These are phyloP conservation scores for Drosophila ambigua DNA, from an alignment of 1,140 invertebrate genomes.

Conservation along the genomic window DNA sequence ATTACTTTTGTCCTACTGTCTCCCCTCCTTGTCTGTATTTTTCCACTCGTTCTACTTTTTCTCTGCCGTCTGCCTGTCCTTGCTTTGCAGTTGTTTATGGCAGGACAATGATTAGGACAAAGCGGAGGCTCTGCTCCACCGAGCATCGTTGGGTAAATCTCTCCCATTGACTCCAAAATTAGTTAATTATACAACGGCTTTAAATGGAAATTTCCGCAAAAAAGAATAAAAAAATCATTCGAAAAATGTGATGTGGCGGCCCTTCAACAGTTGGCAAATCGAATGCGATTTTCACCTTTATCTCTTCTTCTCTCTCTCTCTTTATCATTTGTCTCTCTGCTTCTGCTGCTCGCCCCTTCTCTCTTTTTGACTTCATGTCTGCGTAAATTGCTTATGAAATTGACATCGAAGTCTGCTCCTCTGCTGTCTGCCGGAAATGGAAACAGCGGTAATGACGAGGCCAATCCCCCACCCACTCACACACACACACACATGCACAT, in stretches of 20 bases:
- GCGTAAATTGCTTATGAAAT: conserved; percentile 80
- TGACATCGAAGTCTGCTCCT: conserved; percentile 62
- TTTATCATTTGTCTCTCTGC: neutral
- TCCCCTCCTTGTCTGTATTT: neutral
- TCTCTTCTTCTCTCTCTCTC: neutral
- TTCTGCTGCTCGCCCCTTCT: neutral
- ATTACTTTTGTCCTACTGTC: conserved; percentile 66
- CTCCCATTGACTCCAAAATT: conserved; percentile 46
- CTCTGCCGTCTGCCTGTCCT: no score
- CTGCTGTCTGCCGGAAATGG: conserved; percentile 74
- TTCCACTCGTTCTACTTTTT: no score
- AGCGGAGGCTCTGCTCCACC: neutral
- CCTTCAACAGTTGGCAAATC: conserved; percentile 76
- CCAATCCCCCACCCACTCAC: conserved; percentile 29
- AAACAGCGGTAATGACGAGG: conserved; percentile 78
- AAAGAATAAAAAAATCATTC: neutral
- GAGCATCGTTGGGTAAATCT: neutral
- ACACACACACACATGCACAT: neutral
- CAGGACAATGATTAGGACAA: conserved; percentile 77
- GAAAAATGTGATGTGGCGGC: conserved; percentile 5
- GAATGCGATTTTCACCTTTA: conserved; percentile 29
- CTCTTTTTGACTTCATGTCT: conserved; percentile 26
- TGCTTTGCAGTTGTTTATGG: conserved; percentile 66
- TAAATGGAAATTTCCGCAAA: conserved; percentile 27
- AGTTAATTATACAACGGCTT: conserved; percentile 68